A percentile compares a stretch with the other conserved stretches of the same genome.
phyloP scores from a whole-genome alignment of 2,797 vertebrate species.

The Apodemus agrarius region DNA sequence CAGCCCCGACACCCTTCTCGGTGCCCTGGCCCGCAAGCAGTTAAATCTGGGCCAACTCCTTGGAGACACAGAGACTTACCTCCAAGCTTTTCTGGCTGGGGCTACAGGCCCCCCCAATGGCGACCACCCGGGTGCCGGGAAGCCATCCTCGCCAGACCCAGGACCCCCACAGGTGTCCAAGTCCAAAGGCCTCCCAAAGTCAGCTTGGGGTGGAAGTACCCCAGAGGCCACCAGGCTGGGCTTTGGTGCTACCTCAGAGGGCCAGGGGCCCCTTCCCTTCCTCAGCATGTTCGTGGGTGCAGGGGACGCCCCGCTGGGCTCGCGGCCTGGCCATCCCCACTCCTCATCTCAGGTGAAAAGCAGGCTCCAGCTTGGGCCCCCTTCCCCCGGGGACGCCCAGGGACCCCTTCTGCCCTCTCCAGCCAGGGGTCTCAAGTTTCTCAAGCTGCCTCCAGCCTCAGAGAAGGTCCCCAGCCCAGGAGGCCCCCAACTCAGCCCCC shows the following conservation, averaged over 20 bases:
- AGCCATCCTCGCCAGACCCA: conserved; percentile 64
- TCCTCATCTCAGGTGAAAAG: conserved; percentile 86
- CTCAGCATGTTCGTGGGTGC: conserved; percentile 82
- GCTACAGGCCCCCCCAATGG: conserved; percentile 70
- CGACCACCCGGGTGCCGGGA: conserved; percentile 48
- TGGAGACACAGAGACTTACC: conserved; percentile 83
- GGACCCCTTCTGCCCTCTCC: conserved; percentile 91
- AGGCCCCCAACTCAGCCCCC: conserved; percentile 93
- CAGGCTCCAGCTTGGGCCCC: conserved; percentile 87
- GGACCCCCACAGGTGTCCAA: conserved; percentile 65
- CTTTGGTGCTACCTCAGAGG: conserved; percentile 80
- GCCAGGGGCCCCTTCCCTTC: conserved; percentile 76
- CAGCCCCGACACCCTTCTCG: conserved; percentile 80
- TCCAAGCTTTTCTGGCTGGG: conserved; percentile 84
- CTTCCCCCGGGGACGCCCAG: conserved; percentile 89
- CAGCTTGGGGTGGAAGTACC: conserved; percentile 67
- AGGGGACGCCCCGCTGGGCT: conserved; percentile 81
- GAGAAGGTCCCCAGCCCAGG: conserved; percentile 89
- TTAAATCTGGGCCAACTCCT: conserved; percentile 85
- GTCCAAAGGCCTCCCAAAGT: conserved; percentile 77
- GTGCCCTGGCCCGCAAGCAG: conserved; percentile 85
- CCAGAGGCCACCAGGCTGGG: conserved; percentile 72
- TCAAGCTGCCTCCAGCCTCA: conserved; percentile 92
- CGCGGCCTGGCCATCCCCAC: conserved; percentile 69
- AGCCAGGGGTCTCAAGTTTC: conserved; percentile 93